phyloP scores from a whole-genome alignment of 2,113 vertebrate species.

The Setophaga coronata region DNA sequence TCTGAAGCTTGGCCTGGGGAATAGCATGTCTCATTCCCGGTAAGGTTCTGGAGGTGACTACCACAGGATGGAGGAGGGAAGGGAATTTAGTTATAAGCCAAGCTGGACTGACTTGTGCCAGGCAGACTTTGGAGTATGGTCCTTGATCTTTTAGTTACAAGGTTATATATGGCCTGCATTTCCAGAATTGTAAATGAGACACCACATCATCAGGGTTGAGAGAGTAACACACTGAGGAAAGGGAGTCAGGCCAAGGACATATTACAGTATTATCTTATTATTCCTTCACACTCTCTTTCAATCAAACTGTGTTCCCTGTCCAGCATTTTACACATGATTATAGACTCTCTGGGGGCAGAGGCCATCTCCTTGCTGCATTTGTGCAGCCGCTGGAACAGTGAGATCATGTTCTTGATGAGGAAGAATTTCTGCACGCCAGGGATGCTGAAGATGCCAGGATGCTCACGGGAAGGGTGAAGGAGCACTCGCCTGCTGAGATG shows the following conservation, averaged over 20 bases:
- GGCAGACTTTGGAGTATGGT: neutral
- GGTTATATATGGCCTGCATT: neutral
- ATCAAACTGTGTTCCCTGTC: conserved; percentile 16
- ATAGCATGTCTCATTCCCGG: neutral
- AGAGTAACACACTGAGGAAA: conserved; percentile 24
- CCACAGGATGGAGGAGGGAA: neutral
- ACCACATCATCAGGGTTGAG: conserved; percentile 57
- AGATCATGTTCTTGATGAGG: conserved; percentile 29
- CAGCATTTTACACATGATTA: conserved; percentile 45
- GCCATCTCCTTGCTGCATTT: conserved; percentile 11
- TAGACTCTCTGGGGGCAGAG: neutral
- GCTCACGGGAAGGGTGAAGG: neutral
- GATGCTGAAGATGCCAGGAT: conserved; percentile 12
- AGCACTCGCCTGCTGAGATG: neutral
- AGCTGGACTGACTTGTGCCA: neutral
- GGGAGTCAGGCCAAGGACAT: conserved; percentile 41
- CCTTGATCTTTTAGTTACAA: neutral
- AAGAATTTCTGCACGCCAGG: neutral
- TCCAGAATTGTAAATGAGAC: conserved; percentile 52
- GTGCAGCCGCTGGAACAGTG: conserved; percentile 11
- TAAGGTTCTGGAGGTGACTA: neutral
- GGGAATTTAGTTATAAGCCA: neutral
- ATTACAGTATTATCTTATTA: conserved; percentile 56
- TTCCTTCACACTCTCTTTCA: conserved; percentile 44
- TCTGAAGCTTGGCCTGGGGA: neutral